phyloP scores from a whole-genome alignment of 1,140 invertebrate genomes.

The Lamellibrachia luymesi region DNA sequence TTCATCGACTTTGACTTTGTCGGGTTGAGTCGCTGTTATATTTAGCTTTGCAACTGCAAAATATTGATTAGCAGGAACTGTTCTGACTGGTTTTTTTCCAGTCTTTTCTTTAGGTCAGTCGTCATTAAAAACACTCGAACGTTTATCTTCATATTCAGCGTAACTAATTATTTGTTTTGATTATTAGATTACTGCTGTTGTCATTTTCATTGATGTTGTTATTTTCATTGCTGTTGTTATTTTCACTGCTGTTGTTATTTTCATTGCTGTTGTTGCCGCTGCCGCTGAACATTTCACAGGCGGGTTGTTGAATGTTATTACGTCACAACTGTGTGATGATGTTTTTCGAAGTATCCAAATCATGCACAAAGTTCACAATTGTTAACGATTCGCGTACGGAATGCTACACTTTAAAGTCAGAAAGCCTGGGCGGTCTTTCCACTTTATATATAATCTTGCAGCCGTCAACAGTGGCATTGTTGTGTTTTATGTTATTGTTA shows the following conservation, averaged over 20 bases:
- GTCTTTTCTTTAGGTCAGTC: not conserved
- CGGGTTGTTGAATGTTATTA: too few species aligned
- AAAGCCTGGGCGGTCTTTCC: not conserved
- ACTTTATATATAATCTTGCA: not conserved
- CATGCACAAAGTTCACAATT: not conserved
- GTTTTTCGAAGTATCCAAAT: not conserved
- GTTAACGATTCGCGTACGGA: not conserved
- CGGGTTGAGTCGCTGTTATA: not conserved
- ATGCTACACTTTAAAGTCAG: not conserved
- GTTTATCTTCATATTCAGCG: too few species aligned
- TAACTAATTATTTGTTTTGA: too few species aligned
- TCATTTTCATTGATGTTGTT: too few species aligned
- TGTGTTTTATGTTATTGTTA: not conserved
- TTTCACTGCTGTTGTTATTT: too few species aligned
- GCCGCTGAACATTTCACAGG: too few species aligned
- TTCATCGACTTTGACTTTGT: not conserved
- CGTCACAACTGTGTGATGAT: not conserved
- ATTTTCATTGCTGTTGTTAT: too few species aligned
- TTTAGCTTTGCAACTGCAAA: not conserved
- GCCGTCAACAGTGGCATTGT: not conserved
- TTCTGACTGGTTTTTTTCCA: not conserved
- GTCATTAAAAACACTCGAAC: too few species aligned
- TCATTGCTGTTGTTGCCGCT: too few species aligned
- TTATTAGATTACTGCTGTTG: too few species aligned
- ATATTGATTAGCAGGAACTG: not conserved